A percentile compares a stretch with the other conserved stretches of the same genome.
phyloP scores from a whole-genome alignment of 1,140 invertebrate species.

The Neodiprion pinetum region DNA sequence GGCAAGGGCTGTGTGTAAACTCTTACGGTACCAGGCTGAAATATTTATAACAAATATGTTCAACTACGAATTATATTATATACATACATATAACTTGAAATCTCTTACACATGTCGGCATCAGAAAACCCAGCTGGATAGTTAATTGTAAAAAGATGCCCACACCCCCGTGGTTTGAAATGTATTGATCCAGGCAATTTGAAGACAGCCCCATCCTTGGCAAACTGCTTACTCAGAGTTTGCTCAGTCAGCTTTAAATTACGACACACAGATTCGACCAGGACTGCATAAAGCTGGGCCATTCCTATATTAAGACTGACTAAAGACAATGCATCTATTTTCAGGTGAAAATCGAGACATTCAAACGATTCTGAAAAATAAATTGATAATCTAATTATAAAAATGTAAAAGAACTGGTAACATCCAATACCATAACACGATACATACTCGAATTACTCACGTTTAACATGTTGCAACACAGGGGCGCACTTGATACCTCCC shows the following conservation, averaged over 20 bases:
- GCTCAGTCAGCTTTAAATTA: constrained; percentile 70
- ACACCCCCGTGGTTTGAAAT: constrained; percentile 65
- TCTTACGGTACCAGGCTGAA: constrained; percentile 69
- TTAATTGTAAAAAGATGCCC: constrained; percentile 79
- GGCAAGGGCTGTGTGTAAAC: constrained; percentile 73
- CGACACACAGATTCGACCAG: constrained; percentile 76
- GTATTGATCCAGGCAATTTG: constrained; percentile 43
- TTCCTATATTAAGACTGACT: constrained; percentile 69
- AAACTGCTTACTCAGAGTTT: constrained; percentile 66
- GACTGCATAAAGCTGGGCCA: constrained; percentile 72
- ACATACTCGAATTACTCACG: constrained; percentile 41
- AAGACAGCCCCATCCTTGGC: constrained; percentile 44
- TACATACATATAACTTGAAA: constrained; percentile 16
- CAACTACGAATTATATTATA: constrained; percentile 24
- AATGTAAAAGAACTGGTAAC: constrained; percentile 22
- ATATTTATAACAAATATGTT: constrained; percentile 37
- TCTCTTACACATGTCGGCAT: constrained; percentile 69
- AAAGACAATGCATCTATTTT: constrained; percentile 76
- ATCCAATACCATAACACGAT: background rate
- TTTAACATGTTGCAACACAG: constrained; percentile 62
- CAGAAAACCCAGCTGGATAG: constrained; percentile 68
- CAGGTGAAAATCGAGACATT: constrained; percentile 64
- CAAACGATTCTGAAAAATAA: constrained; percentile 55
- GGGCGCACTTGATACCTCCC: constrained; percentile 52
- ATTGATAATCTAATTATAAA: constrained; percentile 18